Base-by-base conservation (phyloP, 2,888 invertebrate species). In the Rhopalosiphum nymphaeae region DNA sequence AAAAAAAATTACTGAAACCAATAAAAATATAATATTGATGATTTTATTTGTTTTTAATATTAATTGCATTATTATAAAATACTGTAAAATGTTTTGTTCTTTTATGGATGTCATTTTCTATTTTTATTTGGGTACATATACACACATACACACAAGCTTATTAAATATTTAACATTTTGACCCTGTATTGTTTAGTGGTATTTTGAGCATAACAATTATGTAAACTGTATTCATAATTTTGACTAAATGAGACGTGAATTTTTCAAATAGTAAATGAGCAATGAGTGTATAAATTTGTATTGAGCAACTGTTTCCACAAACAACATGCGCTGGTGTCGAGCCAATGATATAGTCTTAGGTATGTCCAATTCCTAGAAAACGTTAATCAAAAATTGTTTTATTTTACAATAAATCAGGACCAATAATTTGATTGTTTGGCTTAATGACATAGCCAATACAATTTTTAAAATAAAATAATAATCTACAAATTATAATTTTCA, bases 291-390 rank as follows among this genome's bases (percentile, higher is more conserved):
- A 96, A 98, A 98, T 96, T 97, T 97, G 96, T 99, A 99, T 96
- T 99, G 98, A 95, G 98, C 97, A 95, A 98, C 97, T 94, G 98
- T 98, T 96, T 98, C 98, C 95, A 99, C 97, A 96, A 98, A 97
- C 95, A 97, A 97, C 96, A 98, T 98, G 95, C 99, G 97, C 96
- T 99, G 99, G 95, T 98, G 98, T 95, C 99, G 97, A 89, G 99
- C 96, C 95, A 98, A 96, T 94, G 97, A 97, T 95, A 99, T 97
- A 2, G 98, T 97, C 95, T 98, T 97, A 0, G 98, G 98, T 95
- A 98, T 97, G 96, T 98, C 98, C 95, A 98, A 96, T 96, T 98
- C 98, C 98, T 98, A 96, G 1, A 96, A 96, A 95, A 91, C 53
- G 49, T 84, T 57, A 49, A n/a, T 84, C 16, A 93, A 67, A 67